A percentile compares a stretch with the other conserved stretches of the same genome.
Evolutionary conservation across 2,797 vertebrate genomes (phyloP).

Genomic region (Peromyscus eremicus): DNA sequence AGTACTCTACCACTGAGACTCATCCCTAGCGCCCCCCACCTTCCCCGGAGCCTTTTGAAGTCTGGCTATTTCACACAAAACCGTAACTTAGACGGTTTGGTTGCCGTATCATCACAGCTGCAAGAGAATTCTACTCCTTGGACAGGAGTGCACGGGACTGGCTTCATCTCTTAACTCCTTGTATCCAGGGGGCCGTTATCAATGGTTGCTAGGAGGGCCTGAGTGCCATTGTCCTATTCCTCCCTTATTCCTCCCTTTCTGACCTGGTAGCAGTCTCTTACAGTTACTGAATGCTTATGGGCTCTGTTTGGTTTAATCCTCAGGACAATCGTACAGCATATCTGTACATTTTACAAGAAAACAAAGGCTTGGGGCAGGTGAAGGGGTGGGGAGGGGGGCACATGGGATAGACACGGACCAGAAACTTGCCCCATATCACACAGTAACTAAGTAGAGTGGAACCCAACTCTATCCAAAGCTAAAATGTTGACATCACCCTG

Average conservation of each 20-base stretch:
- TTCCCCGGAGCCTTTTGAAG: not conserved
- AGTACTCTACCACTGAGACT: not conserved
- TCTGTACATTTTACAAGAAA: constrained; percentile 18
- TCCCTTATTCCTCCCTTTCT: not conserved
- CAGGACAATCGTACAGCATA: not conserved
- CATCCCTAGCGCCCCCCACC: not conserved
- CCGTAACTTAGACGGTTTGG: not conserved
- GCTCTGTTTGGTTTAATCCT: constrained; percentile 16
- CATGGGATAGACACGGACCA: too few species aligned
- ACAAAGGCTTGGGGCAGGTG: not conserved
- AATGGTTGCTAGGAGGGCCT: not conserved
- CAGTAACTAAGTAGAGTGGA: not conserved
- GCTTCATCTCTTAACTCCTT: not conserved
- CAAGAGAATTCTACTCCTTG: not conserved
- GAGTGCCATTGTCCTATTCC: not conserved
- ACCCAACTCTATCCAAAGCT: not conserved
- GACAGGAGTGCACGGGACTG: not conserved
- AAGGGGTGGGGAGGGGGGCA: too few species aligned
- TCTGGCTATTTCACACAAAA: not conserved
- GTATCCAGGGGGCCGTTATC: not conserved
- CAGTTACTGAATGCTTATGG: not conserved
- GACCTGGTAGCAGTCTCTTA: not conserved
- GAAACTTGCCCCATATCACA: not conserved
- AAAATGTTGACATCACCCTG: not conserved
- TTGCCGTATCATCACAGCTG: not conserved